phyloP scores from a whole-genome alignment of 2,888 invertebrate genomes.

The Celastrina argiolus region DNA sequence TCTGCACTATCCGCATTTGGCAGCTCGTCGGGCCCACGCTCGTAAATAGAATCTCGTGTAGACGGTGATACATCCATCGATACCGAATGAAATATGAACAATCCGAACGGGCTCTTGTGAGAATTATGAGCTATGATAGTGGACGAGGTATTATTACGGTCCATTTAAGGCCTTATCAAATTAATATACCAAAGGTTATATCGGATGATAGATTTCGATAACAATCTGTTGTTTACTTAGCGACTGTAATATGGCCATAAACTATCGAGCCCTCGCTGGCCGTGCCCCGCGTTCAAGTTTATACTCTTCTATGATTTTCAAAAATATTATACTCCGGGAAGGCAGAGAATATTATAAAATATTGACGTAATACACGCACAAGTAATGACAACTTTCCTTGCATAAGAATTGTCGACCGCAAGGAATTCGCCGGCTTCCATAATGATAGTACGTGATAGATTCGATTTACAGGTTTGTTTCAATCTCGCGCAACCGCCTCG shows the following conservation, averaged over 20 bases:
- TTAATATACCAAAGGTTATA: slow-evolving; percentile 27
- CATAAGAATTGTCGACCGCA: slow-evolving; percentile 56
- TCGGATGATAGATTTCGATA: slow-evolving; percentile 8
- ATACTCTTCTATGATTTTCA: neutral
- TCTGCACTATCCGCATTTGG: slow-evolving; percentile 49
- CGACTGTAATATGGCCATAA: neutral
- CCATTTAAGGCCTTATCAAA: slow-evolving; percentile 11
- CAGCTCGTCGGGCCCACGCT: slow-evolving; percentile 53
- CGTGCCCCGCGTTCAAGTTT: neutral
- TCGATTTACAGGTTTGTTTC: slow-evolving; percentile 71
- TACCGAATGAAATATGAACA: slow-evolving; percentile 67
- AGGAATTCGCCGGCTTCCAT: slow-evolving; percentile 56
- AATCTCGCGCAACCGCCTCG: slow-evolving; percentile 57
- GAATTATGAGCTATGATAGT: slow-evolving; percentile 64
- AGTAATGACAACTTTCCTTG: slow-evolving; percentile 33
- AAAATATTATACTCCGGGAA: neutral
- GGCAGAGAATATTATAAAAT: neutral
- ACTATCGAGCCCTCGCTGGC: neutral
- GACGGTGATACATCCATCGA: slow-evolving; percentile 62
- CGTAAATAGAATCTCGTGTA: slow-evolving; percentile 62
- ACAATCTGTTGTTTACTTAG: slow-evolving; percentile 4
- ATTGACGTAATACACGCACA: neutral
- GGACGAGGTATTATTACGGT: slow-evolving; percentile 23
- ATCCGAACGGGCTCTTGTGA: slow-evolving; percentile 45
- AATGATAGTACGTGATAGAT: slow-evolving; percentile 71